phyloP scores from a whole-genome alignment of 1,140 invertebrate species.

The Zaprionus africanus region DNA sequence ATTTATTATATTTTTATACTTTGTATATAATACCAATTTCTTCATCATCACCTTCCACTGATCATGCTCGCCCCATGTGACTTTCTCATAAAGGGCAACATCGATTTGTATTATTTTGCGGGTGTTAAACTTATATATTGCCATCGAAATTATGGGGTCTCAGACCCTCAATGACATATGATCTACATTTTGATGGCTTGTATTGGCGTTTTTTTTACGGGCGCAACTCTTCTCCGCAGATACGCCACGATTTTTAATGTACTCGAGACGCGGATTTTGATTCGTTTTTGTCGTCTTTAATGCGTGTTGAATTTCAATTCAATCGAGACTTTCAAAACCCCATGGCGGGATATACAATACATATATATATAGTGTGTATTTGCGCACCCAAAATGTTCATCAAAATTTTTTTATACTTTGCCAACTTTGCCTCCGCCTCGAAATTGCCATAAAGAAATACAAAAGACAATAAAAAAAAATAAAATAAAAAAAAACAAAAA shows the following conservation, averaged over 20 bases:
- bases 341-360: constrained; percentile 8
- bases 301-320: constrained; percentile 82
- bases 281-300: constrained; percentile 78
- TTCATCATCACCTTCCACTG: neutral
- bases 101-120: constrained; percentile 19
- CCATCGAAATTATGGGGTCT: constrained; percentile 67
- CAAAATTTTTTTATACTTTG: constrained; percentile 68
- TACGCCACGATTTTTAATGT: constrained; percentile 78
- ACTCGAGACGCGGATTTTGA: constrained; percentile 46
- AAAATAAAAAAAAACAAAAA: neutral
- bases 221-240: constrained; percentile 38
- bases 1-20: neutral
- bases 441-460: constrained; percentile 67
- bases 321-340: constrained; percentile 62
- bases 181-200: constrained; percentile 76
- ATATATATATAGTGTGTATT: constrained; percentile 34
- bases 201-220: constrained; percentile 48
- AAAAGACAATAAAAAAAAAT: constrained; percentile 26
- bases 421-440: constrained; percentile 49
- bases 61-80: neutral
- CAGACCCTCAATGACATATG: constrained; percentile 72
- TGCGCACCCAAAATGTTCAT: constrained; percentile 68
- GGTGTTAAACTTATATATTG: constrained; percentile 79
- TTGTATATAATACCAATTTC: neutral
- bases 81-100: neutral